Conservation (phyloP, 2,113 vertebrate species). For the Zosterops hypoxanthus region DNA sequence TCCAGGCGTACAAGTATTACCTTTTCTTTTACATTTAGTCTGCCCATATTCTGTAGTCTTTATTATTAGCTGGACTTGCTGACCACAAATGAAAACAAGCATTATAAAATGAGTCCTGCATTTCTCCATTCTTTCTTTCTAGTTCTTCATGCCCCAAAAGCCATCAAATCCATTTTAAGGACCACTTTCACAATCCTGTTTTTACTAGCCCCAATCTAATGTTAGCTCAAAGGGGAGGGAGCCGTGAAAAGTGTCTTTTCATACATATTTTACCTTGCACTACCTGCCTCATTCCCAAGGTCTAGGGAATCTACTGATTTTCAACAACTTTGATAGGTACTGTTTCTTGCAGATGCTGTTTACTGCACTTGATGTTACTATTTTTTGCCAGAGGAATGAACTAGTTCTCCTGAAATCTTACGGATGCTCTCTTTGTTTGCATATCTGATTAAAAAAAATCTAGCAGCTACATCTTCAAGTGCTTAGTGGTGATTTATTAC, state of each 20-base stretch:
- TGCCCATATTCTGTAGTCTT: neutral
- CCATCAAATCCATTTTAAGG: neutral
- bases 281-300: neutral
- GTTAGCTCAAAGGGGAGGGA: conserved; percentile 19
- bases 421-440: neutral
- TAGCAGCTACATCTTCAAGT: conserved; percentile 12
- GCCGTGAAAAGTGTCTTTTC: neutral
- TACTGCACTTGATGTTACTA: neutral
- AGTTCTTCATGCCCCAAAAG: neutral
- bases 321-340: neutral
- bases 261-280: neutral
- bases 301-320: conserved; percentile 9
- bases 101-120: neutral
- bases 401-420: conserved; percentile 1
- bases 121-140: neutral
- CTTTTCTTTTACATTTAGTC: neutral
- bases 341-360: conserved; percentile 17
- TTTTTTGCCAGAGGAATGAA: conserved; percentile 49
- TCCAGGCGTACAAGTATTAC: neutral
- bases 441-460: conserved; percentile 22
- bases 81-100: neutral
- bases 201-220: neutral
- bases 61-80: neutral
- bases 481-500: conserved; percentile 40
- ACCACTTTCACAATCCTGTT: neutral